Percentiles rank a stretch among this genome's conserved stretches.
These are phyloP conservation scores for Microcebus tavaratra DNA, from an alignment of 2,113 vertebrate species.

Conservation along the genomic window DNA sequence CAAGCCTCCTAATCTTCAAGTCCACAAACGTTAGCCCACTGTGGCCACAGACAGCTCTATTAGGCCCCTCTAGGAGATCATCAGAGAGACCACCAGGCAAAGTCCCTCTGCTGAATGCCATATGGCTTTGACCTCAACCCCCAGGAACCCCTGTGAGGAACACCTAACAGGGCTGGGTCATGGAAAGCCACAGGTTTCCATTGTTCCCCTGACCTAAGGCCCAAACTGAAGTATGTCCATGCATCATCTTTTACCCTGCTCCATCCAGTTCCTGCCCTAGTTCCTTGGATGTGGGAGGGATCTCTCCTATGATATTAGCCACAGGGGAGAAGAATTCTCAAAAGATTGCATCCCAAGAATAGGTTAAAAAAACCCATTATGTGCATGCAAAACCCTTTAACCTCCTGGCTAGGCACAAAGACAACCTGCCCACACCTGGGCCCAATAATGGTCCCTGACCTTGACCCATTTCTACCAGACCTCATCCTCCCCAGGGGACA, in stretches of 20 bases:
- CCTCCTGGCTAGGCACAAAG: constrained; percentile 1
- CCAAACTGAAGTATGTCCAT: neutral
- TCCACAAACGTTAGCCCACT: neutral
- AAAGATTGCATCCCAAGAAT: constrained; percentile 9
- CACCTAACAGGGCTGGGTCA: neutral
- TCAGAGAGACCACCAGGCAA: neutral
- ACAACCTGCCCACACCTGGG: neutral
- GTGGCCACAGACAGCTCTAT: neutral
- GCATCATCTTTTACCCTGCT: neutral
- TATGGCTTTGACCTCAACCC: neutral
- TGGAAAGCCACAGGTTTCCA: neutral
- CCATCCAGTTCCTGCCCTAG: neutral
- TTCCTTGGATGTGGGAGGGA: neutral
- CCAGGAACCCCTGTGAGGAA: neutral
- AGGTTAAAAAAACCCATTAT: neutral
- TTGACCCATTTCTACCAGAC: neutral
- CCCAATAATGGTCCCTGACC: neutral
- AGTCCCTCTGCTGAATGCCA: neutral
- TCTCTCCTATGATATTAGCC: neutral
- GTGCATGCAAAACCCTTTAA: neutral
- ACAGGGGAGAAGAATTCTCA: constrained; percentile 12
- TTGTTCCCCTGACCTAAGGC: neutral
- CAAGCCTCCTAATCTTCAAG: neutral
- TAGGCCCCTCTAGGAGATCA: neutral
- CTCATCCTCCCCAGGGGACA: neutral